phyloP scores from a whole-genome alignment of 2,113 vertebrate genomes.

The Mus spicilegus region DNA sequence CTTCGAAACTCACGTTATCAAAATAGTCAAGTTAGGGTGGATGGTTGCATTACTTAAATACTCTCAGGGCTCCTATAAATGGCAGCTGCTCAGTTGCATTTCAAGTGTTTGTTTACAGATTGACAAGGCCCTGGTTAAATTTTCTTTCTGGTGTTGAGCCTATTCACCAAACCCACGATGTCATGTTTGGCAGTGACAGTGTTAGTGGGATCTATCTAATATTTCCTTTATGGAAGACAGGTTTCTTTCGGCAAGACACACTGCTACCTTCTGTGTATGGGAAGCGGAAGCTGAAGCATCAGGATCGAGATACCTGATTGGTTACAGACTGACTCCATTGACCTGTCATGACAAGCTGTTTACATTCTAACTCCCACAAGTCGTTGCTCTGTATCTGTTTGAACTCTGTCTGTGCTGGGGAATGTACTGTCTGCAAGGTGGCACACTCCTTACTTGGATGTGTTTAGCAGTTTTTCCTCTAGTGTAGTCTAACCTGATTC shows the following conservation, averaged over 20 bases:
- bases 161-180: constrained; percentile 42
- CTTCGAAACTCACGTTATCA: constrained; percentile 46
- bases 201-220: constrained; percentile 33
- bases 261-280: constrained; percentile 7
- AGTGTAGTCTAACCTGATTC: background rate
- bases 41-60: constrained; percentile 61
- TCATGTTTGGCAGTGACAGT: constrained; percentile 34
- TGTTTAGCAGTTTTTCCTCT: background rate
- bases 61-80: constrained; percentile 78
- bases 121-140: constrained; percentile 3
- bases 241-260: constrained; percentile 17
- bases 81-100: constrained; percentile 75
- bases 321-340: background rate
- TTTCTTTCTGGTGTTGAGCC: constrained; percentile 16
- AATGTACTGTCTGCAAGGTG: background rate
- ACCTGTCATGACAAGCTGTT: background rate
- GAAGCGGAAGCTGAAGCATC: background rate
- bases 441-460: background rate
- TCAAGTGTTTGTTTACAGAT: constrained; percentile 73
- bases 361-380: background rate
- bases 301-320: background rate
- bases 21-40: constrained; percentile 54
- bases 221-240: constrained; percentile 42
- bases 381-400: constrained; percentile 22
- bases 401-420: background rate